Conservation (phyloP, 2,888 invertebrate species). For the Idaea straminata region DNA sequence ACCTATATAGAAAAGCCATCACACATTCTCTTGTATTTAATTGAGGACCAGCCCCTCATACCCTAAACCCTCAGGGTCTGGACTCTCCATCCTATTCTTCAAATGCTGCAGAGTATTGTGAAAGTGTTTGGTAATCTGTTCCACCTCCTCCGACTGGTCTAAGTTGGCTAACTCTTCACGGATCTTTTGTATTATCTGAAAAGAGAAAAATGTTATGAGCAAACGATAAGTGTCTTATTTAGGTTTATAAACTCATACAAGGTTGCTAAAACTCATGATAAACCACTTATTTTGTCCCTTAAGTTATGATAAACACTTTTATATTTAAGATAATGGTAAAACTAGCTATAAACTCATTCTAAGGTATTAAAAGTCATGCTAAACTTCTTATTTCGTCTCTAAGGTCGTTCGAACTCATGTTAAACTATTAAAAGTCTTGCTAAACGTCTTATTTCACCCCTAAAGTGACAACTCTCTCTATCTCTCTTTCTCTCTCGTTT, state of each 20-base stretch:
- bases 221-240: too few species aligned
- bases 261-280: too few species aligned
- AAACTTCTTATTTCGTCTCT: neutral
- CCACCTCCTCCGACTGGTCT: slow-evolving; percentile 96
- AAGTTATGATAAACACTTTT: too few species aligned
- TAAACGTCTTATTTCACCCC: slow-evolving; percentile 81
- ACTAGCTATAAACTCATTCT: too few species aligned
- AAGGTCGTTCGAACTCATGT: too few species aligned
- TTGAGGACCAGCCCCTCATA: slow-evolving; percentile 81
- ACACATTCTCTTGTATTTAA: neutral
- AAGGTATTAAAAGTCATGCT: neutral
- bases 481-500: too few species aligned
- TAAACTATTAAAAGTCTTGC: too few species aligned
- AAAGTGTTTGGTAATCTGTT: slow-evolving; percentile 97
- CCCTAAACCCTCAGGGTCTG: slow-evolving; percentile 82
- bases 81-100: slow-evolving; percentile 82
- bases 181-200: slow-evolving; percentile 93
- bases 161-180: slow-evolving; percentile 95
- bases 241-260: slow-evolving; percentile 10
- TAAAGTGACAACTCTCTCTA: slow-evolving; percentile 80
- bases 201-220: slow-evolving; percentile 6
- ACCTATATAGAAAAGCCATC: neutral
- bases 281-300: too few species aligned
- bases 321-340: too few species aligned
- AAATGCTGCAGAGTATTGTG: slow-evolving; percentile 93